These are phyloP conservation scores for Hyperopisus bebe DNA, from an alignment of 2,113 vertebrate genomes.

Conservation along the genomic window DNA sequence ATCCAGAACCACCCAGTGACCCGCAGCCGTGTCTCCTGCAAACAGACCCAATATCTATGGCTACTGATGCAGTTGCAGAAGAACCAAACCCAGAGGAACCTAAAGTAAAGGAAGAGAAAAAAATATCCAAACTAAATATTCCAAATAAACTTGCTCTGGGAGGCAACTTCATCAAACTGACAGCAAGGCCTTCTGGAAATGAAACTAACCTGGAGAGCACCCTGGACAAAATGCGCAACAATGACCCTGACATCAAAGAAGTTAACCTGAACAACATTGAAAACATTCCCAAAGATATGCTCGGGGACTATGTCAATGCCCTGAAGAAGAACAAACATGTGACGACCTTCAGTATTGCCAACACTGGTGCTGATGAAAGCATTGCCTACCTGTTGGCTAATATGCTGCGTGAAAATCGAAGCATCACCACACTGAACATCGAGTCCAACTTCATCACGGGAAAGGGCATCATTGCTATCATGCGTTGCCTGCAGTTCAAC, in stretches of 20 bases:
- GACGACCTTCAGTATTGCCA: slow-evolving; percentile 83
- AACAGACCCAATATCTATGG: slow-evolving; percentile 29
- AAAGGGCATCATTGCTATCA: slow-evolving; percentile 85
- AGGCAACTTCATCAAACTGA: slow-evolving; percentile 76
- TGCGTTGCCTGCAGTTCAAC: slow-evolving; percentile 94
- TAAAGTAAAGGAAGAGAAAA: slow-evolving; percentile 63
- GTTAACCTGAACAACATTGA: slow-evolving; percentile 98
- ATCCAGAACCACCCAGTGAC: slow-evolving; percentile 25
- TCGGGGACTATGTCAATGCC: slow-evolving; percentile 81
- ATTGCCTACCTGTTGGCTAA: slow-evolving; percentile 80
- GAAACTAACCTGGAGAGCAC: slow-evolving; percentile 88
- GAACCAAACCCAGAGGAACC: slow-evolving; percentile 32
- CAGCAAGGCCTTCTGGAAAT: slow-evolving; percentile 89
- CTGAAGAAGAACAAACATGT: slow-evolving; percentile 88
- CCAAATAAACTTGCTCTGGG: slow-evolving; percentile 77
- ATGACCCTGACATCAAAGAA: slow-evolving; percentile 76
- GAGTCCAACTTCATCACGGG: slow-evolving; percentile 92
- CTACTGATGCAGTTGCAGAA: slow-evolving; percentile 9
- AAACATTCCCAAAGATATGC: slow-evolving; percentile 93
- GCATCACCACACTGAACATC: slow-evolving; percentile 81
- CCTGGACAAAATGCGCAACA: slow-evolving; percentile 75
- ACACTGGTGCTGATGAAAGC: slow-evolving; percentile 86
- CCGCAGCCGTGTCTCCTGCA: neutral
- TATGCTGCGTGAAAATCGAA: slow-evolving; percentile 91
- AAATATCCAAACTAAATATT: slow-evolving; percentile 78